phyloP scores from a whole-genome alignment of 37 sponge, comb jelly and placozoan species.

The Theonella swinhoei region DNA sequence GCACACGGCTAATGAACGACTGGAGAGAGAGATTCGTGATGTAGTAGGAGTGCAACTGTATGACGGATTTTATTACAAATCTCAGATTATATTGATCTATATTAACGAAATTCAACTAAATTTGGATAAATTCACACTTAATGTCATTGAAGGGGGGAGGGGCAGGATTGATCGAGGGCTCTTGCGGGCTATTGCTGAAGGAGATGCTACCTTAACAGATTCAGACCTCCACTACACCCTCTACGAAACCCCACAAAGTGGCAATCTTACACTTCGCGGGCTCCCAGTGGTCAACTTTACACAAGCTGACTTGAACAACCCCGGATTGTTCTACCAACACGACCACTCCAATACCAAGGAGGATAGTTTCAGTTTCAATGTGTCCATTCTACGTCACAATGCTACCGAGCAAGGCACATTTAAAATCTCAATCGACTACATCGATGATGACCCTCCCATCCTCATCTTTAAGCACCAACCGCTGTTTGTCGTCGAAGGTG shows the following conservation, averaged over 20 bases:
- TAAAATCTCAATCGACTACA: slow-evolving; percentile 18
- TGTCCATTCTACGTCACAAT: slow-evolving; percentile 9
- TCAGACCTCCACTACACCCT: slow-evolving; percentile 26
- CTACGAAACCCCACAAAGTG: slow-evolving; percentile 13
- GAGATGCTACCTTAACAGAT: slow-evolving; percentile 4
- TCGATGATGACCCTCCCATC: slow-evolving; percentile 62
- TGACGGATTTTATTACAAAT: neutral
- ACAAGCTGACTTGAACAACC: slow-evolving; percentile 21
- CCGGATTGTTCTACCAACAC: slow-evolving; percentile 40
- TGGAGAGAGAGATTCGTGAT: neutral
- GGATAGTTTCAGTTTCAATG: slow-evolving; percentile 35
- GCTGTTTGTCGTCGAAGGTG: slow-evolving; percentile 12
- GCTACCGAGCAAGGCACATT: neutral
- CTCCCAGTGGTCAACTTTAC: neutral
- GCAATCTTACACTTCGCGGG: slow-evolving; percentile 4
- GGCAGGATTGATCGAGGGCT: slow-evolving; percentile 18
- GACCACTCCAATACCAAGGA: slow-evolving; percentile 21
- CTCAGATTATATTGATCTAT: neutral
- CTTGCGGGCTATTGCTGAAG: neutral
- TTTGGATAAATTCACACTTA: neutral
- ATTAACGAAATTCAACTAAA: neutral
- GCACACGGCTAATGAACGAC: neutral
- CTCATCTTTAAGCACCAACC: neutral
- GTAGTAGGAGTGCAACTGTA: neutral
- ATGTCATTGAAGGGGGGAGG: slow-evolving; percentile 24